A percentile compares a stretch with the other conserved stretches of the same genome.
phyloP scores from a whole-genome alignment of 2,113 vertebrate species.

The Patagioenas fasciata region DNA sequence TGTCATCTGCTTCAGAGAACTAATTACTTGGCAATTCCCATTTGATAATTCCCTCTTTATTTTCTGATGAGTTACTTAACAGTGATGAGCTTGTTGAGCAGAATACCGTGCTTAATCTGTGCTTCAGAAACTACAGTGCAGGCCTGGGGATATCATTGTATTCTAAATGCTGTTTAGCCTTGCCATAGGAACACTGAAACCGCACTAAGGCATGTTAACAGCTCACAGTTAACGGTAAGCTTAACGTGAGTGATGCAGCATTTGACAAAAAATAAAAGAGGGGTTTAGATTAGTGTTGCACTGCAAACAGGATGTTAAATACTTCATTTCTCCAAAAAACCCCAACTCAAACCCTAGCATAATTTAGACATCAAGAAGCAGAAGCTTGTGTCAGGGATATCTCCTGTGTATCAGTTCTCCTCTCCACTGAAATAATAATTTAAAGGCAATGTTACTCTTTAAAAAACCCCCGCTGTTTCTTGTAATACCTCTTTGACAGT shows the following conservation, averaged over 20 bases:
- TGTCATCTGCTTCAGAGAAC: conserved; percentile 81
- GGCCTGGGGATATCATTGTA: conserved; percentile 56
- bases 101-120: conserved; percentile 66
- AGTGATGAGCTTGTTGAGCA: conserved; percentile 76
- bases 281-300: background rate
- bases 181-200: conserved; percentile 61
- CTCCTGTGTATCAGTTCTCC: background rate
- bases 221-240: conserved; percentile 34
- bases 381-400: background rate
- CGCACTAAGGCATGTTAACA: conserved; percentile 50
- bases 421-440: background rate
- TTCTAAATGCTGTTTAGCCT: conserved; percentile 60
- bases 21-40: conserved; percentile 85
- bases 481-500: background rate
- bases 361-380: background rate
- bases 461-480: background rate
- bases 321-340: background rate
- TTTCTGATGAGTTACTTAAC: conserved; percentile 84
- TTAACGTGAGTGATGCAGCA: background rate
- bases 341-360: background rate
- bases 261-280: conserved; percentile 34
- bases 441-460: background rate
- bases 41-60: conserved; percentile 82
- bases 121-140: conserved; percentile 52
- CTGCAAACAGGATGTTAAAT: background rate